Evolutionary conservation across 1,140 invertebrate genomes (phyloP).

Genomic region (Bombus affinis): DNA sequence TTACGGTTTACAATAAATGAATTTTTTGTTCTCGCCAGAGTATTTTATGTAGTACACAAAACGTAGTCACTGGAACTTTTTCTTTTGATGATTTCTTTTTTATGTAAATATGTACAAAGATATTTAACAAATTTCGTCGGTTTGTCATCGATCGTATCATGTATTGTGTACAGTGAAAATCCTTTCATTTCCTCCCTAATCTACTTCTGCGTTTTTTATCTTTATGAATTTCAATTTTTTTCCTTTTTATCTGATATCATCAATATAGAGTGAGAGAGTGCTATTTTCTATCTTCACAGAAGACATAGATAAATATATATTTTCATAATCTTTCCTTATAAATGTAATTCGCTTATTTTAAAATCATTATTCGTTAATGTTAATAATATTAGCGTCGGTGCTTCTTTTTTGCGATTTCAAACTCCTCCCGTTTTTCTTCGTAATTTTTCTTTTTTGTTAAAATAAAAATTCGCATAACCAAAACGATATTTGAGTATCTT

Average conservation of each 20-base stretch:
- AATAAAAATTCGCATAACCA: conserved; percentile 62
- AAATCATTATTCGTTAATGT: conserved; percentile 82
- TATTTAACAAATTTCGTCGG: conserved; percentile 74
- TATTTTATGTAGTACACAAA: conserved; percentile 52
- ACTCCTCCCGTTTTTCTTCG: conserved; percentile 64
- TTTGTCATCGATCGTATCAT: conserved; percentile 65
- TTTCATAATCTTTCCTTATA: conserved; percentile 83
- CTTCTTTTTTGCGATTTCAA: conserved; percentile 78
- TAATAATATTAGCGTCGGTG: conserved; percentile 83
- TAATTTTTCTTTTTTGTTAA: conserved; percentile 69
- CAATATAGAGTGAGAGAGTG: conserved; percentile 83
- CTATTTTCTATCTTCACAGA: conserved; percentile 85
- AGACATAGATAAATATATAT: conserved; percentile 85
- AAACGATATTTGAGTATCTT: conserved; percentile 64
- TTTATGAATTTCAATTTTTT: conserved; percentile 72
- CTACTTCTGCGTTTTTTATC: conserved; percentile 76
- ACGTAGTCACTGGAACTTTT: conserved; percentile 69
- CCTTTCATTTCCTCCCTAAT: conserved; percentile 68
- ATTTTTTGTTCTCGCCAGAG: conserved; percentile 46
- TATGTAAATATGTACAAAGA: conserved; percentile 75
- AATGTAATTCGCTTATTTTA: conserved; percentile 83
- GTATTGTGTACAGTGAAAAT: conserved; percentile 72
- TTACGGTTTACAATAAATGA: conserved; percentile 46
- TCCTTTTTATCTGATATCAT: conserved; percentile 79
- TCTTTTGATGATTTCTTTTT: conserved; percentile 67